Evolutionary conservation across 1,140 invertebrate genomes (phyloP).

Genomic region (Rhizoglyphus robini): DNA sequence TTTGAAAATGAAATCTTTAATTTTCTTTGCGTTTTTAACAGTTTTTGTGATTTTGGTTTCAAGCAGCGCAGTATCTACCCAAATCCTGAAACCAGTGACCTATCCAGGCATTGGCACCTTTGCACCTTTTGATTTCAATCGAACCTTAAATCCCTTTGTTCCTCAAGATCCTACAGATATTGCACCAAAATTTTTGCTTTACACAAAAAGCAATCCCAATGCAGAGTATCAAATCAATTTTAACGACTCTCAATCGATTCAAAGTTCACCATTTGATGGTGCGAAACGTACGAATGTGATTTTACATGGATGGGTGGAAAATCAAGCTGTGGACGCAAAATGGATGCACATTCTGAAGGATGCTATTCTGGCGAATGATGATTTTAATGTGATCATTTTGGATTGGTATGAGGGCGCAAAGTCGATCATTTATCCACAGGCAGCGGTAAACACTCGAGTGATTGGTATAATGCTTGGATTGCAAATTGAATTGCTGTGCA

Average conservation of each 20-base stretch:
- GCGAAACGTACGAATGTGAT: constrained; percentile 14
- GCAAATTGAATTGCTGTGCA: constrained; percentile 1
- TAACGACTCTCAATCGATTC: background rate
- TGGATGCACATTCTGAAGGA: constrained; percentile 18
- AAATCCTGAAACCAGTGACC: constrained; percentile 16
- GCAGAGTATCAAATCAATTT: no score
- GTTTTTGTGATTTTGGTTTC: no score
- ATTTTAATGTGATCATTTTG: constrained; percentile 19
- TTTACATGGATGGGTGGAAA: constrained; percentile 14
- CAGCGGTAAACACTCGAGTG: constrained; percentile 48
- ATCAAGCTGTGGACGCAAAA: background rate
- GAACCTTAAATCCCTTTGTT: no score
- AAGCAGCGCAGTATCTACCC: no score
- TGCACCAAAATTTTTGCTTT: no score
- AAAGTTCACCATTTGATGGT: constrained; percentile 3
- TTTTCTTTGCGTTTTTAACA: no score
- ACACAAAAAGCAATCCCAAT: no score
- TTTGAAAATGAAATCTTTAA: no score
- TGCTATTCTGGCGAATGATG: background rate
- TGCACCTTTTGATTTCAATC: constrained; percentile 18
- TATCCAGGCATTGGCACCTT: constrained; percentile 26
- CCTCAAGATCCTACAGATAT: no score
- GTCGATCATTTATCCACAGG: constrained; percentile 26
- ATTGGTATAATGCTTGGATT: constrained; percentile 46
- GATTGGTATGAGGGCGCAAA: constrained; percentile 6